phyloP scores from a whole-genome alignment of 2,113 vertebrate genomes.

The Theristicus caerulescens region DNA sequence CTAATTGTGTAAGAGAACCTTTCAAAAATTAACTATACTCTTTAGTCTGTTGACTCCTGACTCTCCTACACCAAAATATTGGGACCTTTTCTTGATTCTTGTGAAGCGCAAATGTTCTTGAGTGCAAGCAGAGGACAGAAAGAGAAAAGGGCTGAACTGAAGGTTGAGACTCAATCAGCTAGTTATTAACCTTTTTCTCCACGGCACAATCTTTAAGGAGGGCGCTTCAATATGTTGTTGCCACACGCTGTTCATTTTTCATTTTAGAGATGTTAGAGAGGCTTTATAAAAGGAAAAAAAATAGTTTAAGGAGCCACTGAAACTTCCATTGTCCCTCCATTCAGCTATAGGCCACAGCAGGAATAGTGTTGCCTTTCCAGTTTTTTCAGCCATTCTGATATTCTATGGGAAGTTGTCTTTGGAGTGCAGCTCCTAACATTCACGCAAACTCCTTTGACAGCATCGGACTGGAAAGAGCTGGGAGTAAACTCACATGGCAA shows the following conservation, averaged over 20 bases:
- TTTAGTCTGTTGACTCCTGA: not conserved
- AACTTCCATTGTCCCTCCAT: not conserved
- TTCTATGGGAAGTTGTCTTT: not conserved
- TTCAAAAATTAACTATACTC: not conserved
- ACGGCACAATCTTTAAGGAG: not conserved
- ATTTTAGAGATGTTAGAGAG: not conserved
- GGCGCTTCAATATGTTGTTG: not conserved
- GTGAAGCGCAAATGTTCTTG: not conserved
- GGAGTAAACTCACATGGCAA: not conserved
- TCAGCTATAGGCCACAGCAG: not conserved
- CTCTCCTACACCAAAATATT: not conserved
- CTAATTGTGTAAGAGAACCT: not conserved
- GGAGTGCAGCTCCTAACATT: not conserved
- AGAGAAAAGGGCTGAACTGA: not conserved
- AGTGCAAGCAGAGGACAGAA: not conserved
- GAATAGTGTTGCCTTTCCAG: not conserved
- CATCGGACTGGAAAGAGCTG: not conserved
- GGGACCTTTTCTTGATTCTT: not conserved
- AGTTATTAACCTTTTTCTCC: not conserved
- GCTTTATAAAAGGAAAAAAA: not conserved
- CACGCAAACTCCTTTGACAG: not conserved
- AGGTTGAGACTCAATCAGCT: not conserved
- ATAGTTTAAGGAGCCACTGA: not conserved
- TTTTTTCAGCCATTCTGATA: not conserved
- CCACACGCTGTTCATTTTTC: not conserved